phyloP scores from a whole-genome alignment of 2,113 vertebrate genomes.

The Cynocephalus volans region DNA sequence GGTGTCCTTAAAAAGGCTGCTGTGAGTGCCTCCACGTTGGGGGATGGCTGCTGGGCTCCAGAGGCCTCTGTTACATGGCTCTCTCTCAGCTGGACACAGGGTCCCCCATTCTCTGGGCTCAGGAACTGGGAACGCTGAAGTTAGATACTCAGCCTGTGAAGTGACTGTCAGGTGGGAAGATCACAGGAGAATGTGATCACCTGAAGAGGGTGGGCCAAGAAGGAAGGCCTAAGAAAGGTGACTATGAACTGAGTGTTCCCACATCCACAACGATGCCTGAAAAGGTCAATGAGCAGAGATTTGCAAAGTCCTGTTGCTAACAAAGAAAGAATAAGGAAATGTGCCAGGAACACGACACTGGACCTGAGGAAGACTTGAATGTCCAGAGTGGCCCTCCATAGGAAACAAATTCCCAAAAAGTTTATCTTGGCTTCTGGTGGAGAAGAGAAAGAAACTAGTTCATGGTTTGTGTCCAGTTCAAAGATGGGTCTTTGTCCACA shows the following conservation, averaged over 20 bases:
- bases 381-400: slow-evolving; percentile 4
- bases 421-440: slow-evolving; percentile 62
- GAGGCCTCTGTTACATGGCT: slow-evolving; percentile 29
- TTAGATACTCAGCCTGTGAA: slow-evolving; percentile 15
- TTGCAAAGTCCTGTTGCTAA: slow-evolving; percentile 6
- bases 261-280: background rate
- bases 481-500: slow-evolving; percentile 56
- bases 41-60: slow-evolving; percentile 60
- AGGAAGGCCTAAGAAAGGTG: background rate
- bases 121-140: background rate
- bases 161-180: background rate
- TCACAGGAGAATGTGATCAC: background rate
- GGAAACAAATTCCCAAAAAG: slow-evolving; percentile 33
- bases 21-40: slow-evolving; percentile 69
- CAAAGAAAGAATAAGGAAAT: background rate
- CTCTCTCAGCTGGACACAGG: slow-evolving; percentile 43
- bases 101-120: slow-evolving; percentile 47
- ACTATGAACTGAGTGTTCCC: background rate
- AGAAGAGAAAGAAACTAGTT: slow-evolving; percentile 34
- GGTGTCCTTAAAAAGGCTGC: slow-evolving; percentile 33
- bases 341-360: background rate
- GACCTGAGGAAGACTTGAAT: slow-evolving; percentile 11
- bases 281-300: background rate
- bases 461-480: slow-evolving; percentile 12
- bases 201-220: slow-evolving; percentile 16